Evolutionary conservation across 2,888 invertebrate species (phyloP).

Genomic region (Seira musarum): DNA sequence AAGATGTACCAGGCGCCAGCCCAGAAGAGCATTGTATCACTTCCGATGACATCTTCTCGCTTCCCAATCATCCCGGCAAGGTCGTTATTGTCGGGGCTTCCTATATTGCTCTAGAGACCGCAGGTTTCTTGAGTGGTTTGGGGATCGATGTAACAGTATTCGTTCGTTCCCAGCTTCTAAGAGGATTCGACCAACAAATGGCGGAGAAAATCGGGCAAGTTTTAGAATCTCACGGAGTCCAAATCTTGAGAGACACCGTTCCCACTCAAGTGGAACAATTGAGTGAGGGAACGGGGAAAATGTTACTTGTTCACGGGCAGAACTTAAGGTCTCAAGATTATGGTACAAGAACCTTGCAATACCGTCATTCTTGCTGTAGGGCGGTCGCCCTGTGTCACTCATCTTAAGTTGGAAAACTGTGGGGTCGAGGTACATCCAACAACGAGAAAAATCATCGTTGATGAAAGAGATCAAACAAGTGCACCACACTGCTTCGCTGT

Average conservation of each 20-base stretch:
- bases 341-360: conserved; percentile 74
- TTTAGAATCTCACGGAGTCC: conserved; percentile 74
- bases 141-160: conserved; percentile 74
- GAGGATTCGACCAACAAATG: conserved; percentile 76
- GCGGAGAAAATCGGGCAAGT: conserved; percentile 75
- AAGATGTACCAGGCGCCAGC: conserved; percentile 71
- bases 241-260: conserved; percentile 73
- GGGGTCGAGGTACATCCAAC: conserved; percentile 73
- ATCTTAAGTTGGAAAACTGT: not conserved
- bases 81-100: conserved; percentile 76
- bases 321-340: conserved; percentile 34
- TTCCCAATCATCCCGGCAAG: conserved; percentile 74
- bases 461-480: conserved; percentile 74
- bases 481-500: conserved; percentile 76
- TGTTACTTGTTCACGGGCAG: conserved; percentile 46
- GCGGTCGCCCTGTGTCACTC: conserved; percentile 73
- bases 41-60: conserved; percentile 76
- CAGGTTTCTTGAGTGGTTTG: conserved; percentile 76
- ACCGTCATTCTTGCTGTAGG: conserved; percentile 77
- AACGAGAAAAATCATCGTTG: conserved; percentile 72
- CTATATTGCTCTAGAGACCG: conserved; percentile 77
- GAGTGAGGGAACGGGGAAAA: conserved; percentile 72
- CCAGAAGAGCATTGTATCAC: conserved; percentile 74
- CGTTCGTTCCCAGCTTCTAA: conserved; percentile 75
- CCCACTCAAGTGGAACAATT: conserved; percentile 73